Evolutionary conservation across 2,797 vertebrate genomes (phyloP).

Genomic region (Myripristis jacobus): DNA sequence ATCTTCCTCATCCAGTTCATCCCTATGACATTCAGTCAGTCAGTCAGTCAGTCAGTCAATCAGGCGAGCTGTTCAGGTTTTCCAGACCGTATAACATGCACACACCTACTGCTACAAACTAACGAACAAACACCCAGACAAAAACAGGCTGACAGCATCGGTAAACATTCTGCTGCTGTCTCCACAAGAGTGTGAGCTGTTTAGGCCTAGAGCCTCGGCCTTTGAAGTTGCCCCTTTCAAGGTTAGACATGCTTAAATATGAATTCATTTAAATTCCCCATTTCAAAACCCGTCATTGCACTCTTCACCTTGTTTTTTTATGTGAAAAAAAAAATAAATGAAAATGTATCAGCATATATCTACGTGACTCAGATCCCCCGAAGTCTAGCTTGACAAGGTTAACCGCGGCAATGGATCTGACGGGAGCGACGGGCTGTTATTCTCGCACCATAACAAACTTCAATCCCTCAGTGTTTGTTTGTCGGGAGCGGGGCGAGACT

Average conservation of each 20-base stretch:
- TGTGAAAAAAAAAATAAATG: conserved; percentile 48
- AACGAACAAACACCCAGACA: neutral
- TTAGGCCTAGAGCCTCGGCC: conserved; percentile 56
- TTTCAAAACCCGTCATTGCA: conserved; percentile 48
- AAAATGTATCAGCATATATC: conserved; percentile 53
- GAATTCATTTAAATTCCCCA: conserved; percentile 63
- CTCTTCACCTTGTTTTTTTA: conserved; percentile 38
- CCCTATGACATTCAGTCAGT: conserved; percentile 8
- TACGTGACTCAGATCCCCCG: conserved; percentile 41
- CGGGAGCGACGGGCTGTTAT: conserved; percentile 25
- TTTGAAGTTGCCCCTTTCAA: conserved; percentile 71
- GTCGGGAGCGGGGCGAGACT: conserved; percentile 41
- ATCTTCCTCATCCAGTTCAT: conserved; percentile 18
- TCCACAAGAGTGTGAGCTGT: conserved; percentile 36
- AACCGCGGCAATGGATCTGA: conserved; percentile 58
- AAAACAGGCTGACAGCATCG: conserved; percentile 35
- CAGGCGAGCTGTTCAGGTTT: conserved; percentile 32
- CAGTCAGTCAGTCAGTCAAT: conserved; percentile 10
- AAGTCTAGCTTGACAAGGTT: conserved; percentile 62
- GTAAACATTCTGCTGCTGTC: conserved; percentile 61
- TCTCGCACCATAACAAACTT: conserved; percentile 60
- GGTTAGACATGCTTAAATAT: conserved; percentile 69
- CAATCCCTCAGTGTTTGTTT: conserved; percentile 56
- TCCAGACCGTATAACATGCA: conserved; percentile 25
- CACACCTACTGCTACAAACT: neutral